phyloP scores from a whole-genome alignment of 2,888 invertebrate genomes.

The Aphidoletes aphidimyza region DNA sequence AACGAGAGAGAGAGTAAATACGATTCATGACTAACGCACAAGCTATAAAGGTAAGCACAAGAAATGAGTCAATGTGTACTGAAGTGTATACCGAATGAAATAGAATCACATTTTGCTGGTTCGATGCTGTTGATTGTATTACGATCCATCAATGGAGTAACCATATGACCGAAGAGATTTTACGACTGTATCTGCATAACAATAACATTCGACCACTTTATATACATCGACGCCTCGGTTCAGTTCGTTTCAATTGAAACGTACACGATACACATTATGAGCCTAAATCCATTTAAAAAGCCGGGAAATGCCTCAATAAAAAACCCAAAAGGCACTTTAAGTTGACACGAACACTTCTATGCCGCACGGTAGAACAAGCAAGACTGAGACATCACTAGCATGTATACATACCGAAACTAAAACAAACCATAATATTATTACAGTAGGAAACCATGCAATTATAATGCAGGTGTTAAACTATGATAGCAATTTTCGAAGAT shows the following conservation, averaged over 20 bases:
- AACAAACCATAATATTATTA: constrained; percentile 51
- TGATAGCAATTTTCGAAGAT: constrained; percentile 48
- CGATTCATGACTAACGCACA: not conserved
- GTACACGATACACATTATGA: not conserved
- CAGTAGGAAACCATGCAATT: constrained; percentile 45
- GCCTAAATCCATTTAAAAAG: constrained; percentile 33
- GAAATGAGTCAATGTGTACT: not conserved
- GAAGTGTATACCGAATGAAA: not conserved
- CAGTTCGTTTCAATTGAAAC: not conserved
- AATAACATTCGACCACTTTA: constrained; percentile 13
- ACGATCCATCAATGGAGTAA: not conserved
- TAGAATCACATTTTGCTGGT: not conserved
- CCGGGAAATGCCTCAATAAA: constrained; percentile 47
- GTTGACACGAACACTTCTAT: not conserved
- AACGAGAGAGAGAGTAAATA: not conserved
- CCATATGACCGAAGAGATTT: constrained; percentile 3
- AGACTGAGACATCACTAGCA: constrained; percentile 1
- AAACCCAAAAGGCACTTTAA: constrained; percentile 37
- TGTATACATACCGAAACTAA: not conserved
- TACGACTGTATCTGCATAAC: constrained; percentile 42
- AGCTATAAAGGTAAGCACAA: not conserved
- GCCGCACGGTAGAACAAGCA: not conserved
- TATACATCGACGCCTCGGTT: not conserved
- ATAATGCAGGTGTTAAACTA: constrained; percentile 53
- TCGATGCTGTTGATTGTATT: constrained; percentile 29